These are phyloP conservation scores for Tamias sibiricus DNA, from an alignment of 2,113 vertebrate genomes.

Conservation along the genomic window DNA sequence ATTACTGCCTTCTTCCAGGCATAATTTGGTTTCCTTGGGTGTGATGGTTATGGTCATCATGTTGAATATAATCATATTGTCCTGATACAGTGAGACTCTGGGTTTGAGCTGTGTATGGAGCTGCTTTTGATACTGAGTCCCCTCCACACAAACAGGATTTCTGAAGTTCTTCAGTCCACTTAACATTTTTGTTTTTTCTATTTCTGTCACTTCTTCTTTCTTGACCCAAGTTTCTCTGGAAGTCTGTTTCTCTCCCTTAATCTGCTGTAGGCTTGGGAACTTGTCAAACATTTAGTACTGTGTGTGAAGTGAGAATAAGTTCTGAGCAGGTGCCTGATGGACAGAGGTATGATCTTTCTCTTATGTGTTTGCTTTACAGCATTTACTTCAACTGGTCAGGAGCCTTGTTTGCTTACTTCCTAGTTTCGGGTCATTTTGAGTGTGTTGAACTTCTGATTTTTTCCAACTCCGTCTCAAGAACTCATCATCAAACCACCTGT, in stretches of 20 bases:
- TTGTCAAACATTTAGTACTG: background rate
- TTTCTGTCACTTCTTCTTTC: background rate
- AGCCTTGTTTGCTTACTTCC: background rate
- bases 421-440: background rate
- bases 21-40: background rate
- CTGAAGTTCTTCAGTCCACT: background rate
- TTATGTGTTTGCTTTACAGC: background rate
- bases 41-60: background rate
- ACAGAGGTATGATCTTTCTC: background rate
- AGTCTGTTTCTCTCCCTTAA: background rate
- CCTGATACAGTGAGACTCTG: background rate
- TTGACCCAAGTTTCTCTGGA: background rate
- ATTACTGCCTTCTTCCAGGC: background rate
- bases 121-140: background rate
- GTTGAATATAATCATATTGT: background rate
- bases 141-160: background rate
- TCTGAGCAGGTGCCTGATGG: background rate
- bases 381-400: constrained; percentile 8
- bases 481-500: background rate
- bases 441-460: background rate
- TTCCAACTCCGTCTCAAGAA: background rate
- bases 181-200: background rate
- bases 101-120: background rate
- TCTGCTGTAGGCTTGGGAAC: background rate
- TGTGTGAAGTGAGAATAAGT: background rate